phyloP scores from a whole-genome alignment of 1,140 invertebrate species.

The Dinoponera quadriceps region DNA sequence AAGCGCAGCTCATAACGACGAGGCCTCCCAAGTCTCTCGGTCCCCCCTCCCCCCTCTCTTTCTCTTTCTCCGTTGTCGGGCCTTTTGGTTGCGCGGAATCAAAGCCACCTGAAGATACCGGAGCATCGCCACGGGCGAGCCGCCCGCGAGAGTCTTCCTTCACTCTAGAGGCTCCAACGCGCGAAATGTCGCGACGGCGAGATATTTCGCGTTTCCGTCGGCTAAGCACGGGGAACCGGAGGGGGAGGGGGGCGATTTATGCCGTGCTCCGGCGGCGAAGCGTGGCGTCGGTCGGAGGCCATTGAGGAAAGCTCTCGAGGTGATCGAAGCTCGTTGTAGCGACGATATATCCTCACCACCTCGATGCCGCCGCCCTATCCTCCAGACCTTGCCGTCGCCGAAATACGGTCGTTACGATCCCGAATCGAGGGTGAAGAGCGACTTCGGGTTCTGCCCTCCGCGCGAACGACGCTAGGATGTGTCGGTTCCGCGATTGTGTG shows the following conservation, averaged over 20 bases:
- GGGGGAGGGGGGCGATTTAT: conserved; percentile 63
- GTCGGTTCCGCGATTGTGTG: too few relatives aligned
- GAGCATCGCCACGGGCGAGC: not conserved
- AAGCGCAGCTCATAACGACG: conserved; percentile 59
- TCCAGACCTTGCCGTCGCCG: conserved; percentile 31
- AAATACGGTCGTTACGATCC: conserved; percentile 66
- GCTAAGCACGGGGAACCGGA: not conserved
- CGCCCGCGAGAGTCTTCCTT: not conserved
- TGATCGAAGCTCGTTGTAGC: conserved; percentile 73
- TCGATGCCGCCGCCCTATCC: conserved; percentile 45
- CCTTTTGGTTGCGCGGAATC: conserved; percentile 15
- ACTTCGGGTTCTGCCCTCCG: conserved; percentile 35
- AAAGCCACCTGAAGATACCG: conserved; percentile 19
- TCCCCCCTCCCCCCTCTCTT: too few relatives aligned
- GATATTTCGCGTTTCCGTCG: conserved; percentile 17
- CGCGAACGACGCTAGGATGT: not conserved
- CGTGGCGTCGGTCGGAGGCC: conserved; percentile 62
- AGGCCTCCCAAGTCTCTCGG: not conserved
- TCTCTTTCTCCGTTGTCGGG: not conserved
- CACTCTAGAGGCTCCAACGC: not conserved
- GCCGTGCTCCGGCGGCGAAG: conserved; percentile 48
- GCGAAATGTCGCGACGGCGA: conserved; percentile 20
- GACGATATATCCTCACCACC: conserved; percentile 68
- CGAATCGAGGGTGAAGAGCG: conserved; percentile 61
- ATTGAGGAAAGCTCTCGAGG: conserved; percentile 72